Conservation (phyloP, 1,140 invertebrate genomes). For the Papilio dardanus region DNA sequence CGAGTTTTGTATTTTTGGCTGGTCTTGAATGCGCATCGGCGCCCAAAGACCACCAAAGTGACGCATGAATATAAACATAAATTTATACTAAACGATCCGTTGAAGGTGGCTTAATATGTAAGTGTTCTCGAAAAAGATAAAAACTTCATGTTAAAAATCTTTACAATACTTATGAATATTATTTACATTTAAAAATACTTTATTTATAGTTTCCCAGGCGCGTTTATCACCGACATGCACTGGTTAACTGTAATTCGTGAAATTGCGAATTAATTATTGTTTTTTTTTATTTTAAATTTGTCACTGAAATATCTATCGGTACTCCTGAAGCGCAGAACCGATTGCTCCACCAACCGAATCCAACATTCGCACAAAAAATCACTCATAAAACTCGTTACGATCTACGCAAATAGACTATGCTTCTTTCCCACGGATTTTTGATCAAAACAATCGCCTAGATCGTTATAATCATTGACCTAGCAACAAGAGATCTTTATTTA, state of each 20-base stretch:
- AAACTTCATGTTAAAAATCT: not conserved
- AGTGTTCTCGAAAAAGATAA: not conserved
- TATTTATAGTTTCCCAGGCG: conserved; percentile 27
- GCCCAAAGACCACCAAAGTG: conserved; percentile 53
- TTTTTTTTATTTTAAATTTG: conserved; percentile 51
- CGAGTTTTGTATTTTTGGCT: conserved; percentile 49
- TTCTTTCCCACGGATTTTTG: conserved; percentile 62
- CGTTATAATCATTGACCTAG: conserved; percentile 27
- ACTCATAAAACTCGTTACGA: conserved; percentile 52
- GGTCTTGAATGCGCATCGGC: conserved; percentile 48
- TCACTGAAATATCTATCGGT: conserved; percentile 37
- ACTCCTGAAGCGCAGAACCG: conserved; percentile 61
- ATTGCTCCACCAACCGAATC: conserved; percentile 60
- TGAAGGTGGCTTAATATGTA: not conserved
- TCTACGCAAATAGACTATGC: conserved; percentile 53
- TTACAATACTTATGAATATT: not conserved
- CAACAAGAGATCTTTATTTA: conserved; percentile 43
- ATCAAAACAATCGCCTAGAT: conserved; percentile 39
- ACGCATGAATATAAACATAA: conserved; percentile 1
- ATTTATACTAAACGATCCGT: not conserved
- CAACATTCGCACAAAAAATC: conserved; percentile 61
- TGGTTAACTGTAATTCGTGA: conserved; percentile 60
- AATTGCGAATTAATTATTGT: conserved; percentile 54
- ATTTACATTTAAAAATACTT: conserved; percentile 1
- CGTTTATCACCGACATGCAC: conserved; percentile 54